Percentiles rank a stretch among this genome's conserved stretches.
These are phyloP conservation scores for Eumerus sabulonum DNA, from an alignment of 2,888 invertebrate genomes.

Conservation along the genomic window DNA sequence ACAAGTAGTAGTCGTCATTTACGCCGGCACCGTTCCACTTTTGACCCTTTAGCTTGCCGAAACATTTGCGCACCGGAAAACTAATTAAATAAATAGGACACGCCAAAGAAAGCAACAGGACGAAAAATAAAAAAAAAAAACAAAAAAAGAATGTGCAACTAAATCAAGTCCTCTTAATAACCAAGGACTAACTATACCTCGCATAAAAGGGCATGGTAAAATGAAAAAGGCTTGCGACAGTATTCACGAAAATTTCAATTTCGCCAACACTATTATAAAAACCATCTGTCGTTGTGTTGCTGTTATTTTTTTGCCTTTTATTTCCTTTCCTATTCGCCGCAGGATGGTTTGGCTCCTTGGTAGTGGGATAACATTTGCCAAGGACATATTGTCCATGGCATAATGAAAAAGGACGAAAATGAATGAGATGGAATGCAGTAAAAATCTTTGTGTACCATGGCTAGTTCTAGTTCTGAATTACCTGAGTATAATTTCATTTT, in stretches of 20 bases:
- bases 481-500: slow-evolving; percentile 68
- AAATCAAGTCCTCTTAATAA: slow-evolving; percentile 68
- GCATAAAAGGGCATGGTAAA: slow-evolving; percentile 25
- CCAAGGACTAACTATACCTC: slow-evolving; percentile 60
- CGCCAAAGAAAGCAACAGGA: slow-evolving; percentile 43
- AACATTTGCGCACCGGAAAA: slow-evolving; percentile 66
- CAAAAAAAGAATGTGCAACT: slow-evolving; percentile 42
- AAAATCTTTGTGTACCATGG: slow-evolving; percentile 41
- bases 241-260: slow-evolving; percentile 66
- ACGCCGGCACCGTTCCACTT: slow-evolving; percentile 34
- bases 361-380: slow-evolving; percentile 65
- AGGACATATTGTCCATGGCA: slow-evolving; percentile 60
- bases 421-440: slow-evolving; percentile 35
- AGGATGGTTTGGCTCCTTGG: not conserved
- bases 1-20: slow-evolving; percentile 14
- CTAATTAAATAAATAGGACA: slow-evolving; percentile 69
- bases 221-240: slow-evolving; percentile 9
- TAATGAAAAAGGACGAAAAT: slow-evolving; percentile 5
- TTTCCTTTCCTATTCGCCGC: not conserved
- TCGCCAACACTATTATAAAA: slow-evolving; percentile 57
- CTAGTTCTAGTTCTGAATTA: slow-evolving; percentile 61
- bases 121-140: slow-evolving; percentile 18
- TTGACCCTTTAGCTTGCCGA: slow-evolving; percentile 54
- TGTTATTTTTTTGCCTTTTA: slow-evolving; percentile 13
- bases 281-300: slow-evolving; percentile 61